Base-by-base conservation (phyloP, 2,113 vertebrate genomes). In the Corythoichthys haematopterus region DNA sequence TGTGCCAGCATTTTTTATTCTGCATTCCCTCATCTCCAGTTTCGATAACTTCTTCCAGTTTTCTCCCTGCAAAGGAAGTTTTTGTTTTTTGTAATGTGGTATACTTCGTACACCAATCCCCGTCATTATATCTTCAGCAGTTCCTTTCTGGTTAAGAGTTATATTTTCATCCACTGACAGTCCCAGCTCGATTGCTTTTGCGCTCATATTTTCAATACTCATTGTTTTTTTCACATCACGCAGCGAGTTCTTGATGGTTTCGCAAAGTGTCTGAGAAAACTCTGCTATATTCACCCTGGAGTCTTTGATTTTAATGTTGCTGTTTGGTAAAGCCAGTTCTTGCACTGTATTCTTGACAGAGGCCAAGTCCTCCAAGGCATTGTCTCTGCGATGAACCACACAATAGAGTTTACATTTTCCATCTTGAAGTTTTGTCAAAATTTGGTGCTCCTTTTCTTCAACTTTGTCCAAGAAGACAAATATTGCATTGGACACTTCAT, bases 391-490 rank as follows among this genome's bases (percentile, higher is more conserved):
- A 28, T 75, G 78, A 2, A 77, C 43, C 15, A 90, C 69, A 0
- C 89, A 62, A 64, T 78, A 80, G 1, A 89, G 28, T 53, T 78
- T 73, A 1, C 70, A 61, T 36, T 36, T 68, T 0, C 71, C 55
- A 55, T 86, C 0, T 36, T 77, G 36, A 38, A 87, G 70, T 50
- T 73, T 80, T 16, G 66, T 68, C 4, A 91, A 61, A 28, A 82
- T 40, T 2, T 64, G 12, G 15, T 82, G 83, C 53, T 91, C 85
- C 37, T 58, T 45, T 64, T 89, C 72, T 43, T 83, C 80, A 8
- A 92, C 51, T 33, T 57, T 70, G 76, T 93, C 90, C 37, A 84
- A 78, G 51, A 92, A 84, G 13, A 92, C 75, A 81, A 92, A 91
- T 0, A 88, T 45, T 7, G 88, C 92, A 6, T 88, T 81, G 9